Evolutionary conservation across 2,113 vertebrate genomes (phyloP).

Genomic region (Hemicordylus capensis): DNA sequence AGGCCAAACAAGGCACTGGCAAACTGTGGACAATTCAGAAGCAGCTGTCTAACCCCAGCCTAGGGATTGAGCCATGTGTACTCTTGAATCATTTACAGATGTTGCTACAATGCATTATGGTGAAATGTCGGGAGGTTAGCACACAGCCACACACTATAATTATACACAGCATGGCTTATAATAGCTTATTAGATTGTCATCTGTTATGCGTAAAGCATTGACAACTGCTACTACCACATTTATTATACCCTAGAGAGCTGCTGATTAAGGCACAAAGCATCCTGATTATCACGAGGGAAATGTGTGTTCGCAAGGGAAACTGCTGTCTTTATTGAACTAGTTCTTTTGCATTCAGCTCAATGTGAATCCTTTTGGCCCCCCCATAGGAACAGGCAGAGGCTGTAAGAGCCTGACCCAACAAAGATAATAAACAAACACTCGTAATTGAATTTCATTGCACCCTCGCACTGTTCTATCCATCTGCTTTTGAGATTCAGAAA

Average conservation of each 20-base stretch:
- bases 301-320: slow-evolving; percentile 3
- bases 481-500: neutral
- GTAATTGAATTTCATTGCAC: neutral
- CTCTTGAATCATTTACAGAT: slow-evolving; percentile 20
- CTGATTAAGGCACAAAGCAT: slow-evolving; percentile 52
- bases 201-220: slow-evolving; percentile 60
- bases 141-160: slow-evolving; percentile 46
- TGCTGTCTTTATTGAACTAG: neutral
- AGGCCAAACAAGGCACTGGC: neutral
- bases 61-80: neutral
- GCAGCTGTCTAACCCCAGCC: slow-evolving; percentile 1
- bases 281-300: slow-evolving; percentile 37
- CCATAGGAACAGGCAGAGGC: neutral
- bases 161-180: slow-evolving; percentile 51
- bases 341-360: slow-evolving; percentile 7
- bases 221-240: slow-evolving; percentile 59
- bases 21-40: neutral
- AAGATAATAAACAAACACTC: neutral
- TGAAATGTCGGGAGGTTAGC: slow-evolving; percentile 50
- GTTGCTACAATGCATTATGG: slow-evolving; percentile 42
- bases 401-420: neutral
- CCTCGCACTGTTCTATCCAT: neutral
- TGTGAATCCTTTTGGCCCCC: neutral
- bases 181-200: slow-evolving; percentile 66
- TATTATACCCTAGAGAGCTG: slow-evolving; percentile 50